Base-by-base conservation (phyloP, 2,888 invertebrate genomes). In the Cecidostiba fungosa region DNA sequence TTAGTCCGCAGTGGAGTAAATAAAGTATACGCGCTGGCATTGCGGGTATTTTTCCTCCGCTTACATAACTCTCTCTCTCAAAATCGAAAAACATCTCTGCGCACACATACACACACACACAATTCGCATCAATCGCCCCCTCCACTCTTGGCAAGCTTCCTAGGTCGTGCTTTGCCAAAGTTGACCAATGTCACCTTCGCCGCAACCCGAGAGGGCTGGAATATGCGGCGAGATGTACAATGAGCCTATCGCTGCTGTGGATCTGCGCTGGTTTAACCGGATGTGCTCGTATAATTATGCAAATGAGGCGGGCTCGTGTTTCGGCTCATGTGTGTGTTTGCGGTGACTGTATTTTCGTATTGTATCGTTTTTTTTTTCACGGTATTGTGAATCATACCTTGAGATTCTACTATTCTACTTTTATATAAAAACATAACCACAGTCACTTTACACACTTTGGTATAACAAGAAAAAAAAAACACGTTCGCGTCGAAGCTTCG, bases 161-260 rank as follows among this genome's bases (percentile, higher is more conserved):
- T 82, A 76, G 76, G 50, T 82, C 80, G 72, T 5, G 32, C 47
- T 29, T 50, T 74, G 84, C 80, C 84, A 80, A 84, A 79, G 54
- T 76, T 84, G 84, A 86, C 81, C 86, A 86, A 84, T 86, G 84
- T 82, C 82, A 84, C 82, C 78, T 81, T 77, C 69, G 54, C 54
- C 26, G 26, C 23, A 10, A 23, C 6, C 29, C 66, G 4, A 26
- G 26, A 26, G 54, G 26, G 29, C 3, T 29, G 62, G 62, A 26
- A 66, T 66, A 16, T 4, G 26, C 29, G 62, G 23, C 26, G 29
- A 66, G 62, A 66, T 66, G 62, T 14, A 29, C 29, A 66, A 66
- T 59, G 26, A 26, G 26, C 66, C 4, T 66, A 66, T 66, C 66
- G 19, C 26, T 23, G 62, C 23, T 59, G 59, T 23, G 10, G 59